Evolutionary conservation across 1,140 invertebrate genomes (phyloP), one percentile per base, ranked within the genome.

Genomic region (Dendroctonus ponderosae): DNA sequence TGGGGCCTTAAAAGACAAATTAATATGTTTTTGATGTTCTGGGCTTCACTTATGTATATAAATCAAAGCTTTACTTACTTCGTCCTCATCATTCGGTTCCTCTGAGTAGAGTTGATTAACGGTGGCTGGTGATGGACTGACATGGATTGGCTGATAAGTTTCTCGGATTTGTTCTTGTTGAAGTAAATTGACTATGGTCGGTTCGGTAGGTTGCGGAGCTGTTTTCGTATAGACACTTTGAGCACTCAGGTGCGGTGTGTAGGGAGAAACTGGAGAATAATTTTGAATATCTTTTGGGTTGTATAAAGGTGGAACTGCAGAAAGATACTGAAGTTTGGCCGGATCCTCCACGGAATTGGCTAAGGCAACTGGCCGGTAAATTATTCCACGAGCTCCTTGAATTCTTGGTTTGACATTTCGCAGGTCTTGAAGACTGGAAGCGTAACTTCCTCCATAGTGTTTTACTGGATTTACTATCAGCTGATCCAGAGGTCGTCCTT

Each of bases 1-100:
- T 14, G 7, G 15, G 6, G 0, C 51, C 49, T 61, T 52, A 42
- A 67, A 61, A 50, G 58, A 61, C 61, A 40, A 61, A 51, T 67
- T 67, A 11, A 61, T 39, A 26, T 26, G 3, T 26, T 26, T 26
- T 26, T 26, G 26, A 26, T 26, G 26, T 26, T 26, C 26, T 26
- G 26, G 26, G 6, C 37, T 41, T 14, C 41, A 15, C 8, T 51
- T 54, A 37, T 43, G n/a, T 46, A 5, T 56, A 37, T 26, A 26
- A 26, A 26, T 26, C 3, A 3, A 26, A 26, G 7, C 9, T 26
- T 53, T 49, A 48, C 57, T 54, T 56, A 51, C 54, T 11, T 65
- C 37, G 43, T 65, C 40, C 3, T 68, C 8, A 8, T 63, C 26
- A 12, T n/a, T 38, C 7, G 11, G 52, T 51, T 61, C 26, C 41